Conservation (phyloP, 2,888 invertebrate genomes). For the Odontothrips loti region DNA sequence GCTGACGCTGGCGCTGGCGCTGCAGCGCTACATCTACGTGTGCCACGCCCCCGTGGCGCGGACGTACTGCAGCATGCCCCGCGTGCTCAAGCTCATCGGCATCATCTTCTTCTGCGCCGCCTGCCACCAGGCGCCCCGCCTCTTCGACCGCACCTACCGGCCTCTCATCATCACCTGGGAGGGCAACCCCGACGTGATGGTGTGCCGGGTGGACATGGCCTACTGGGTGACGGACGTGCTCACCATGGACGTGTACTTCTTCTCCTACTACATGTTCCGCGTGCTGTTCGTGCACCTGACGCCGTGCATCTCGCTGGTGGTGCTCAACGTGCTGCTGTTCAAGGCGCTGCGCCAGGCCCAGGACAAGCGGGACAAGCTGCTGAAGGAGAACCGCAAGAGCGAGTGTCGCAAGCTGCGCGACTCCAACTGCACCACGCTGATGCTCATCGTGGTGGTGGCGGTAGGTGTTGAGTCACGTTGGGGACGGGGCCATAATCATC, state of each 20-base stretch:
- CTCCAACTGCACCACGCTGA: conserved; percentile 79
- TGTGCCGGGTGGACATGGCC: conserved; percentile 58
- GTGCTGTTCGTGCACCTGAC: conserved; percentile 87
- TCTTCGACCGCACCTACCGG: conserved; percentile 65
- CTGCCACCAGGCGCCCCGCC: conserved; percentile 76
- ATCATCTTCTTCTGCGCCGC: conserved; percentile 75
- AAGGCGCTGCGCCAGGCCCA: conserved; percentile 81
- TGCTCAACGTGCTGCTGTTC: conserved; percentile 82
- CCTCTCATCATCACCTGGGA: conserved; percentile 66
- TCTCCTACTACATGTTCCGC: conserved; percentile 76
- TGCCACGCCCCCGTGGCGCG: conserved; percentile 87
- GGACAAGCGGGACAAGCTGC: conserved; percentile 67
- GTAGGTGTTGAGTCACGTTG: too few relatives aligned
- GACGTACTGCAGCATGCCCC: conserved; percentile 59
- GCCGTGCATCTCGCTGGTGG: conserved; percentile 83
- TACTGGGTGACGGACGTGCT: conserved; percentile 65
- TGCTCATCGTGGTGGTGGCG: conserved; percentile 82
- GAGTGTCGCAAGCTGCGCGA: conserved; percentile 75
- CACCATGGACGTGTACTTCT: conserved; percentile 72
- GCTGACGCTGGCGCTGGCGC: conserved; percentile 84
- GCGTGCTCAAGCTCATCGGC: conserved; percentile 72
- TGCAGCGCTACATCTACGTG: conserved; percentile 91
- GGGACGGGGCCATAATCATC: too few relatives aligned
- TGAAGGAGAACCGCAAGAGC: conserved; percentile 70
- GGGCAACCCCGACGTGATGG: conserved; percentile 57